These are phyloP conservation scores for Lycodopsis pacificus DNA, from an alignment of 2,797 vertebrate species.

Conservation along the genomic window DNA sequence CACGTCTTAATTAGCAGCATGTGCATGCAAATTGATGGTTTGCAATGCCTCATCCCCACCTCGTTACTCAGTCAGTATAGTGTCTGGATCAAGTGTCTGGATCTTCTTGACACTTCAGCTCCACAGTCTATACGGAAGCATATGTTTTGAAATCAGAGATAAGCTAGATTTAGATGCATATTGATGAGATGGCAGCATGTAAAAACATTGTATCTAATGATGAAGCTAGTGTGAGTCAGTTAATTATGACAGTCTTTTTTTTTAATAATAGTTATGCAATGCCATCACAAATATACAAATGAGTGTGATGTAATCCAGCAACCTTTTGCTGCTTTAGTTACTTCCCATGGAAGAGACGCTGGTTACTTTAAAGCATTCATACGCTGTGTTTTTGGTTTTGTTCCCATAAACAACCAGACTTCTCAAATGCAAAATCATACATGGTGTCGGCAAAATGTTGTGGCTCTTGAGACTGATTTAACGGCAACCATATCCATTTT, in stretches of 20 bases:
- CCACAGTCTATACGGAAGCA: not conserved
- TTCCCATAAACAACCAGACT: not conserved
- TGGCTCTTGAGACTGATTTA: not conserved
- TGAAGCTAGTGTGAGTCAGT: not conserved
- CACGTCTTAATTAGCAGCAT: conserved; percentile 14
- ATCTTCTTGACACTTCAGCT: not conserved
- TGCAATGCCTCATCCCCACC: not conserved
- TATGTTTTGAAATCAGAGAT: not conserved
- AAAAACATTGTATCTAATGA: not conserved
- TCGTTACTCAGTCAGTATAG: not conserved
- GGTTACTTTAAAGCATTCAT: not conserved
- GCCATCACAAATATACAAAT: not conserved
- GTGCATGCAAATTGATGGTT: not conserved
- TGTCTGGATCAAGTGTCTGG: not conserved
- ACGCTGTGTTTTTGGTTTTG: not conserved
- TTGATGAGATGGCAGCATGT: not conserved
- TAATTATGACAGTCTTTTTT: not conserved
- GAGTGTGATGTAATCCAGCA: not conserved
- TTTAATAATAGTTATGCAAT: not conserved
- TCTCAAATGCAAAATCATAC: not conserved
- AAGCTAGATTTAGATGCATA: not conserved
- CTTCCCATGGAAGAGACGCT: not conserved
- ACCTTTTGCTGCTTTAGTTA: not conserved
- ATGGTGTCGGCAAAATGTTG: not conserved
- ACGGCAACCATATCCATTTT: not conserved